A percentile compares a stretch with the other conserved stretches of the same genome.
These are phyloP conservation scores for human DNA, from an alignment of 2,113 vertebrate species.

Conservation along the genomic window DNA sequence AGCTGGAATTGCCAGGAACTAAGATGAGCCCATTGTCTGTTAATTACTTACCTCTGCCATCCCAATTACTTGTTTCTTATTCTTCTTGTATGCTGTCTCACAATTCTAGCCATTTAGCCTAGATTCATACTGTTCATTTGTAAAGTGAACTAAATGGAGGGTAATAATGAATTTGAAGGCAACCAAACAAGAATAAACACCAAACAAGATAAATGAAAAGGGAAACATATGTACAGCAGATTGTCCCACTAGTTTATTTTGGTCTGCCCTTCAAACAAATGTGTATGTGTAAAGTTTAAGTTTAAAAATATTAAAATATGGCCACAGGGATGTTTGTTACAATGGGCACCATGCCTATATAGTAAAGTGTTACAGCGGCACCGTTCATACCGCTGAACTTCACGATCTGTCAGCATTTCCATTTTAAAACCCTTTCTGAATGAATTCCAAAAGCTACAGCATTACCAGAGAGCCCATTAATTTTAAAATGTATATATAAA, in stretches of 20 bases:
- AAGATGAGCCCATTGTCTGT: neutral
- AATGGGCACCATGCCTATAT: neutral
- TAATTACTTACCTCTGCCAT: neutral
- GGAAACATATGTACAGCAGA: neutral
- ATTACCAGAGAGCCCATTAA: conserved; percentile 25
- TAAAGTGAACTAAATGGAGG: neutral
- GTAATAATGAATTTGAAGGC: neutral
- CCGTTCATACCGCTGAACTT: neutral
- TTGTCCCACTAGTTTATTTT: conserved; percentile 6
- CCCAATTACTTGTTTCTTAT: neutral
- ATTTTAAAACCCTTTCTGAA: conserved; percentile 61
- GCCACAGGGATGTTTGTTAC: neutral
- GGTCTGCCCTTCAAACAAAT: neutral
- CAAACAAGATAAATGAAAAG: neutral
- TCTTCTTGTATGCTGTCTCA: neutral
- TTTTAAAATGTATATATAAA: conserved; percentile 62
- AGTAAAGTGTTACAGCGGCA: neutral
- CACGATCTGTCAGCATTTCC: conserved; percentile 63
- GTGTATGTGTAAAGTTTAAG: neutral
- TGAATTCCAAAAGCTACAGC: conserved; percentile 49
- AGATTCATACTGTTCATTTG: neutral
- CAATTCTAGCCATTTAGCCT: neutral
- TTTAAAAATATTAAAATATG: neutral
- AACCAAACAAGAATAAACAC: neutral
- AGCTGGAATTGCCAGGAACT: neutral